Evolutionary conservation across 2,113 vertebrate species (phyloP).

Genomic region (Delphinapterus leucas): DNA sequence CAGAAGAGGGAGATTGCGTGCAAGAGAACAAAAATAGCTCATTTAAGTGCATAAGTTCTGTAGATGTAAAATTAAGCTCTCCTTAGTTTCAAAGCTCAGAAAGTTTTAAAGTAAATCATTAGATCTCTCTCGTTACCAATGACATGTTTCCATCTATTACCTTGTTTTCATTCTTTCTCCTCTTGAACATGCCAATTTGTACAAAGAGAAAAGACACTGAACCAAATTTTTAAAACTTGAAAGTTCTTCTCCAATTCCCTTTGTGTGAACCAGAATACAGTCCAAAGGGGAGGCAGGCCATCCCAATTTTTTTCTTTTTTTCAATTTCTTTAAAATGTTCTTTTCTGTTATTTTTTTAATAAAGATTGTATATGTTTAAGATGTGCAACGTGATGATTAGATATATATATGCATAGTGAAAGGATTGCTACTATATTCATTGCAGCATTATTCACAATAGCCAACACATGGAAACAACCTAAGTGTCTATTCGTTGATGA

Average conservation of each 20-base stretch:
- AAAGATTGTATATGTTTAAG: not conserved
- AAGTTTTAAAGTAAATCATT: constrained; percentile 43
- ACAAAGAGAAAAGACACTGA: not conserved
- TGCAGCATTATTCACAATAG: not conserved
- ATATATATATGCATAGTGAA: not conserved
- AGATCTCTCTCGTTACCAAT: not conserved
- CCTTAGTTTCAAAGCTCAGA: constrained; percentile 48
- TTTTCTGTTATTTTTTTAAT: not conserved
- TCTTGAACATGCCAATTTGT: not conserved
- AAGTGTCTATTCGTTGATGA: not conserved
- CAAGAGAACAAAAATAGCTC: constrained; percentile 65
- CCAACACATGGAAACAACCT: not conserved
- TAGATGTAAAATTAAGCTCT: constrained; percentile 60
- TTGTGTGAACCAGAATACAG: not conserved
- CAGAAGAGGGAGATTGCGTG: constrained; percentile 49
- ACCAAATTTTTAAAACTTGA: not conserved
- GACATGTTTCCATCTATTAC: constrained; percentile 21
- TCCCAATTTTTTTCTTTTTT: not conserved
- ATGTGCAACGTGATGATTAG: not conserved
- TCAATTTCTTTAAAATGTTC: not conserved
- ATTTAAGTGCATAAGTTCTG: constrained; percentile 60
- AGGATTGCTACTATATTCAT: not conserved
- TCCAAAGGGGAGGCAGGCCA: not conserved
- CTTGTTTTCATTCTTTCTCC: constrained; percentile 6
- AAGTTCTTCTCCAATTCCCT: not conserved